phyloP scores from a whole-genome alignment of 2,888 invertebrate genomes.

The Cosmopolites sordidus region DNA sequence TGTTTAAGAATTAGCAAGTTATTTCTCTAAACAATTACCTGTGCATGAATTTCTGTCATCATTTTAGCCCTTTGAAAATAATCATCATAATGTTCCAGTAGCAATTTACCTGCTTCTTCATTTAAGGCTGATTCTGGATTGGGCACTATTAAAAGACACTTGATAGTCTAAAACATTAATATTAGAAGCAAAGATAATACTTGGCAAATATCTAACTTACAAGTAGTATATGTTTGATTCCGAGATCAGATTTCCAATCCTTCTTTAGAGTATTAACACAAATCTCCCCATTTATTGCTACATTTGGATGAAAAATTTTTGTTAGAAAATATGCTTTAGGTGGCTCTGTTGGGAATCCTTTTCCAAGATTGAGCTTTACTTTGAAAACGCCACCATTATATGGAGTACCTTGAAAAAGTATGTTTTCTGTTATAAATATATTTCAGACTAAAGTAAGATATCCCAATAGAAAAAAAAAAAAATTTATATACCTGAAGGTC shows the following conservation, averaged over 20 bases:
- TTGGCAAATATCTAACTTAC: constrained; percentile 50
- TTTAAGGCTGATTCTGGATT: constrained; percentile 96
- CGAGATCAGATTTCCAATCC: constrained; percentile 95
- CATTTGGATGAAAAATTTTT: constrained; percentile 96
- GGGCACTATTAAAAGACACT: constrained; percentile 93
- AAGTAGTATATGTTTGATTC: constrained; percentile 89
- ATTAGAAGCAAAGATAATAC: not conserved
- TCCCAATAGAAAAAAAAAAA: not conserved
- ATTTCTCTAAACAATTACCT: constrained; percentile 47
- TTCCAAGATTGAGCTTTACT: constrained; percentile 83
- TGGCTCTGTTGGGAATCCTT: constrained; percentile 88
- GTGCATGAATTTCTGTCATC: constrained; percentile 89
- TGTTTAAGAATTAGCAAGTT: not conserved
- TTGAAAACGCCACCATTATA: constrained; percentile 86
- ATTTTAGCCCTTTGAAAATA: constrained; percentile 84
- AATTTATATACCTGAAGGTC: constrained; percentile 56
- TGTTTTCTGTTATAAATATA: too few species aligned
- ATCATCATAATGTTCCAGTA: constrained; percentile 88
- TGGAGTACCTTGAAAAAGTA: constrained; percentile 66
- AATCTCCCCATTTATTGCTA: constrained; percentile 89
- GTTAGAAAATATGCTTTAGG: constrained; percentile 92
- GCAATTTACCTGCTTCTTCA: constrained; percentile 91
- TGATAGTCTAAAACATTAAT: constrained; percentile 64
- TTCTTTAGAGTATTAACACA: constrained; percentile 95
- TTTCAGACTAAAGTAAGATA: too few species aligned